Evolutionary conservation across 2,797 vertebrate species (phyloP).

Genomic region (Sparidentex hasta): DNA sequence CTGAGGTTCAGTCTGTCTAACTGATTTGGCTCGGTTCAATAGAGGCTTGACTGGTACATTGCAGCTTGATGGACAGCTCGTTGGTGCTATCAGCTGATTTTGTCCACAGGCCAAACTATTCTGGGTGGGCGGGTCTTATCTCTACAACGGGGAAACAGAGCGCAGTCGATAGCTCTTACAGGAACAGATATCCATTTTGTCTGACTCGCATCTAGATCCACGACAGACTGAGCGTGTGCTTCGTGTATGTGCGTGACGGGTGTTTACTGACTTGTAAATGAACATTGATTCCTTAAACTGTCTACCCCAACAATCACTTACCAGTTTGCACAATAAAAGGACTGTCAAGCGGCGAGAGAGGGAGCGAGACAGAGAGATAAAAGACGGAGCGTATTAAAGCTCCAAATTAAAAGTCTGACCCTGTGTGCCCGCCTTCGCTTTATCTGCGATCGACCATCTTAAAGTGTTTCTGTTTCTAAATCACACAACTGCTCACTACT

Average conservation of each 20-base stretch:
- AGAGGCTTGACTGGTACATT: slow-evolving; percentile 31
- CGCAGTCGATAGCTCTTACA: slow-evolving; percentile 44
- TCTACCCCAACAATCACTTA: slow-evolving; percentile 60
- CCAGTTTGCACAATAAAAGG: slow-evolving; percentile 27
- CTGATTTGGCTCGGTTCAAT: slow-evolving; percentile 38
- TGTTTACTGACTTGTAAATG: slow-evolving; percentile 73
- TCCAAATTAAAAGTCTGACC: slow-evolving; percentile 39
- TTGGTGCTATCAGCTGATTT: slow-evolving; percentile 46
- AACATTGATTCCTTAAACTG: slow-evolving; percentile 69
- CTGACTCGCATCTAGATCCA: slow-evolving; percentile 55
- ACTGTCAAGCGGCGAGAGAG: slow-evolving; percentile 21
- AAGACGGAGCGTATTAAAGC: slow-evolving; percentile 12
- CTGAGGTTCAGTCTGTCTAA: slow-evolving; percentile 35
- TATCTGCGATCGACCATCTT: slow-evolving; percentile 50
- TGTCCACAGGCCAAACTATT: slow-evolving; percentile 37
- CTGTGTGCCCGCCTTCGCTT: slow-evolving; percentile 17
- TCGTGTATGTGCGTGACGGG: slow-evolving; percentile 43
- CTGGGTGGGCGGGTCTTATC: slow-evolving; percentile 62
- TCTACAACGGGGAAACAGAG: slow-evolving; percentile 32
- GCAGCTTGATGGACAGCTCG: slow-evolving; percentile 47
- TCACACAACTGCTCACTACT: not conserved
- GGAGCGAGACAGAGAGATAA: slow-evolving; percentile 30
- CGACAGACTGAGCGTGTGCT: slow-evolving; percentile 28
- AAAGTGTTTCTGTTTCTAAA: slow-evolving; percentile 27
- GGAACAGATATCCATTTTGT: slow-evolving; percentile 41